Evolutionary conservation across 2,113 vertebrate genomes (phyloP), one percentile per base, ranked within the genome.

Genomic region (Rhinolophus ferrumequinum): DNA sequence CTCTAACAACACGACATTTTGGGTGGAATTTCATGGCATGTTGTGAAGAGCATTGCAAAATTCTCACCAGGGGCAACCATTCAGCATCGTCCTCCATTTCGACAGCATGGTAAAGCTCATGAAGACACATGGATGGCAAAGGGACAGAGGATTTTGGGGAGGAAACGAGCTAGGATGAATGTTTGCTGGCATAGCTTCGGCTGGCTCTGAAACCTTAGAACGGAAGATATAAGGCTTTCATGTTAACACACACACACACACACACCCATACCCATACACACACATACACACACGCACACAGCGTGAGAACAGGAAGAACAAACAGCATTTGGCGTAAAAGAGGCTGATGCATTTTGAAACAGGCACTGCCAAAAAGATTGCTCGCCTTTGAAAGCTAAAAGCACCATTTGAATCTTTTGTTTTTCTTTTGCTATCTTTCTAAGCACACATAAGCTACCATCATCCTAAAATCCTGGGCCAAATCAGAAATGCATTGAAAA

Each of bases 361-460:
- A 64, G 60, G 38, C 11, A 9, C 66, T 64, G 91, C 44, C 47
- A 41, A 38, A 35, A 93, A 88, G 83, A 95, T 52, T 6, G 87
- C 89, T 94, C 8, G 22, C 79, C 95, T 97, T 96, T 95, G 97
- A 95, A 93, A 96, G 83, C 89, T 95, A 58, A 97, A 94, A 97
- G 89, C 87, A 52, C 0, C 1, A 70, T 84, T 67, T 86, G 80
- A 95, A 92, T 73, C 89, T 84, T 72, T 93, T 93, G 86, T 95
- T 94, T 96, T 84, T 80, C 69, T 50, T n/a, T 64, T 69, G 50
- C 90, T 81, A 3, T 79, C 90, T 93, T 79, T 86, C 80, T 93
- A 90, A 94, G 95, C 89, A 69, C 62, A 77, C 50, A 66, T n/a
- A 91, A 95, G 93, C 89, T 88, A 24, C 75, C 7, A 4, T 60